Conservation (phyloP, 2,888 invertebrate genomes). For the Nesidiocoris tenuis region DNA sequence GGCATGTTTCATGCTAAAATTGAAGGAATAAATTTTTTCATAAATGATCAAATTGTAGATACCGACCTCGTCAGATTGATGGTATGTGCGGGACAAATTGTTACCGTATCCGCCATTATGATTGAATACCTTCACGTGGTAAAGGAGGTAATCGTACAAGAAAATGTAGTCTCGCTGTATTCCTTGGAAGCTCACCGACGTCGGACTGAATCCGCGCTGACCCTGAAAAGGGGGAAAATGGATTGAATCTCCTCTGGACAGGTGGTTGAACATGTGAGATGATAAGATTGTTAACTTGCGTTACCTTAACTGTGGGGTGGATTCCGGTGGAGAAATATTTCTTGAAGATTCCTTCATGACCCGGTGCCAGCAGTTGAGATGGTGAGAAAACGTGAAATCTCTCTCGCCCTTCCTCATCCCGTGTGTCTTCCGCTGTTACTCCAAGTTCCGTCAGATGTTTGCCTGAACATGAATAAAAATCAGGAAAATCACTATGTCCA, state of each 20-base stretch:
- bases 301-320: slow-evolving; percentile 54
- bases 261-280: no score
- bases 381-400: slow-evolving; percentile 60
- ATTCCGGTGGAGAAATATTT: slow-evolving; percentile 58
- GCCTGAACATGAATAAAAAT: no score
- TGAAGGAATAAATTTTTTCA: no score
- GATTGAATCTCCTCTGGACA: no score
- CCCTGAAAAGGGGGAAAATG: no score
- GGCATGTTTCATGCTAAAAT: no score
- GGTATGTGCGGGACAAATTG: slow-evolving; percentile 53
- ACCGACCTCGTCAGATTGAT: slow-evolving; percentile 57
- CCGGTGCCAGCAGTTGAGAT: slow-evolving; percentile 55
- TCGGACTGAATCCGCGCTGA: slow-evolving; percentile 59
- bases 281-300: background rate
- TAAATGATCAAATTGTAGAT: no score
- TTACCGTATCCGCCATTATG: slow-evolving; percentile 56
- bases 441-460: slow-evolving; percentile 58
- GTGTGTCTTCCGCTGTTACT: slow-evolving; percentile 58
- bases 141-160: slow-evolving; percentile 60
- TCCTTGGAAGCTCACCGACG: slow-evolving; percentile 57
- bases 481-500: no score
- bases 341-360: slow-evolving; percentile 54
- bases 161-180: slow-evolving; percentile 59
- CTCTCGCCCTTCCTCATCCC: slow-evolving; percentile 57
- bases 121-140: slow-evolving; percentile 57